phyloP scores from a whole-genome alignment of 2,888 invertebrate genomes.

The Vannuccia rotundouncinata region DNA sequence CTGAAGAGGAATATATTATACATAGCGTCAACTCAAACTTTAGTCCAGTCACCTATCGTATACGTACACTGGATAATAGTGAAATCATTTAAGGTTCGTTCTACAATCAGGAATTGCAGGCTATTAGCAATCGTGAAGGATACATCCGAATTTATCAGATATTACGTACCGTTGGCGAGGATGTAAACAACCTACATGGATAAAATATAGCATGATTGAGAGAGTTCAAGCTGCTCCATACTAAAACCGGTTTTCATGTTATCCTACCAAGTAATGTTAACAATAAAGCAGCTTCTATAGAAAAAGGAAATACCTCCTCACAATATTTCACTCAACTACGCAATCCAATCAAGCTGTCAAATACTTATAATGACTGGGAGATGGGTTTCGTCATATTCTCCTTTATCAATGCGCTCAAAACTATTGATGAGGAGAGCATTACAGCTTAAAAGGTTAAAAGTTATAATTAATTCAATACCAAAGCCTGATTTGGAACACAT shows the following conservation, averaged over 20 bases:
- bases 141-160: too few species aligned
- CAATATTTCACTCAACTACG: conserved; percentile 10
- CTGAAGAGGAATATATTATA: conserved; percentile 6
- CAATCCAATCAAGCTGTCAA: background rate
- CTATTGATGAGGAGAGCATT: too few species aligned
- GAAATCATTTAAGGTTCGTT: background rate
- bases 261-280: conserved; percentile 9
- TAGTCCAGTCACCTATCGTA: conserved; percentile 8
- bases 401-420: too few species aligned
- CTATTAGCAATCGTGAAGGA: background rate
- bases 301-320: background rate
- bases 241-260: background rate
- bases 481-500: too few species aligned
- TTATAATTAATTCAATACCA: too few species aligned
- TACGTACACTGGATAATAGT: conserved; percentile 23
- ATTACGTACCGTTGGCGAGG: too few species aligned
- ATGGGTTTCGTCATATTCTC: too few species aligned
- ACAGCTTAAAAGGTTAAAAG: too few species aligned
- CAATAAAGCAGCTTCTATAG: background rate
- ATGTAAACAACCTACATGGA: too few species aligned
- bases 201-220: conserved; percentile 10
- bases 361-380: too few species aligned
- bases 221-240: background rate
- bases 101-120: conserved; percentile 16
- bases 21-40: background rate